These are phyloP conservation scores for Drosophila heteroneura DNA, from an alignment of 2,888 invertebrate genomes.

Conservation along the genomic window DNA sequence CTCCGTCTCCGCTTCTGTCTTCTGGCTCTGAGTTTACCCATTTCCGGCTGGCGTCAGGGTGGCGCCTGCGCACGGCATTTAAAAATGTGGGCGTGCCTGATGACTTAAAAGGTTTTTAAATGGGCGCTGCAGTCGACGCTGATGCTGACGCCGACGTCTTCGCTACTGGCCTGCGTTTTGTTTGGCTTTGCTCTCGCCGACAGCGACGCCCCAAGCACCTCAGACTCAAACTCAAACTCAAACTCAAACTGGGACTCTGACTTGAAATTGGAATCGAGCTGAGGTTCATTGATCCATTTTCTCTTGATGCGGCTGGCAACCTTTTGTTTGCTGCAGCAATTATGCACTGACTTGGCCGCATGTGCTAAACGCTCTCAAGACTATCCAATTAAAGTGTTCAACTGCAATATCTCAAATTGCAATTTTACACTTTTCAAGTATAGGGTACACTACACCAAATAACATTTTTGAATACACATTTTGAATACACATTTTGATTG, in stretches of 20 bases:
- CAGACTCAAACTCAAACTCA: neutral
- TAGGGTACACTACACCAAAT: neutral
- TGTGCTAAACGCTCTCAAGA: conserved; percentile 66
- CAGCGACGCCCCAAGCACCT: conserved; percentile 70
- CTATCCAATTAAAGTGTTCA: conserved; percentile 35
- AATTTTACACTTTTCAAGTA: conserved; percentile 12
- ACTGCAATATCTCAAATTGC: neutral
- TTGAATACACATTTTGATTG: neutral
- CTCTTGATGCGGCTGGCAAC: conserved; percentile 8
- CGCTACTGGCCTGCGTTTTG: conserved; percentile 28
- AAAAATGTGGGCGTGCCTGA: conserved; percentile 80
- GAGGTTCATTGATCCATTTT: conserved; percentile 75
- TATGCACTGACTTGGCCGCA: conserved; percentile 33
- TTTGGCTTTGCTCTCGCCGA: conserved; percentile 68
- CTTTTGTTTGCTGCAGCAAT: conserved; percentile 33
- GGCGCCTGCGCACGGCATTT: conserved; percentile 73
- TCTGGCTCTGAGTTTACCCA: conserved; percentile 38
- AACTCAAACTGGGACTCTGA: neutral
- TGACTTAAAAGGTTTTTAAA: conserved; percentile 83
- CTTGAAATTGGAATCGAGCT: conserved; percentile 3
- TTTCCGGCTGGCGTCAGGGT: conserved; percentile 83
- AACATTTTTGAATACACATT: neutral
- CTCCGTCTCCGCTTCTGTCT: conserved; percentile 17
- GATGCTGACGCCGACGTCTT: conserved; percentile 12
- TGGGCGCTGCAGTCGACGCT: conserved; percentile 54